phyloP scores from a whole-genome alignment of 2,888 invertebrate genomes.

The Ornithoptera alexandrae region DNA sequence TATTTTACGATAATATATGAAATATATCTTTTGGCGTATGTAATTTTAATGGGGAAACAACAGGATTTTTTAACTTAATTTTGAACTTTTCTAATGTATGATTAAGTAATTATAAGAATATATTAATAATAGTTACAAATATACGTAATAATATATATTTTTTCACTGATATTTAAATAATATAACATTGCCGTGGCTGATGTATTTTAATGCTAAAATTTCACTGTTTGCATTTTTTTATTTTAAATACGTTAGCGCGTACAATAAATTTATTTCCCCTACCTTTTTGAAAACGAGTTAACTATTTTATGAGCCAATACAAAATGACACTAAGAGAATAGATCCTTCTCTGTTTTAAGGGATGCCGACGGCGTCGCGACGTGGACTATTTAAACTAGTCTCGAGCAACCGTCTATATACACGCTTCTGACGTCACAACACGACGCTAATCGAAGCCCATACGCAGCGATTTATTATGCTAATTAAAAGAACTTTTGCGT shows the following conservation, averaged over 20 bases:
- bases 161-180: not conserved
- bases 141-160: not conserved
- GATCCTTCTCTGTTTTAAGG: slow-evolving; percentile 47
- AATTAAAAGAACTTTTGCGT: slow-evolving; percentile 31
- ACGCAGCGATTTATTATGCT: slow-evolving; percentile 34
- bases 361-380: slow-evolving; percentile 51
- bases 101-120: too few relatives aligned
- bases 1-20: not conserved
- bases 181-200: not conserved
- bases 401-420: slow-evolving; percentile 68
- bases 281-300: slow-evolving; percentile 37
- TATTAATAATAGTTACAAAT: too few relatives aligned
- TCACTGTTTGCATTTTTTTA: not conserved
- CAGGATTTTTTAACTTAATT: too few relatives aligned
- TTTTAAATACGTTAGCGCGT: slow-evolving; percentile 1
- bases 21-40: not conserved
- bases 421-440: slow-evolving; percentile 57
- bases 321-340: slow-evolving; percentile 29
- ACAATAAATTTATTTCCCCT: slow-evolving; percentile 31
- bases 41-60: not conserved
- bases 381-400: slow-evolving; percentile 61
- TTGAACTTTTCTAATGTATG: too few relatives aligned
- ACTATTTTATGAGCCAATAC: slow-evolving; percentile 32
- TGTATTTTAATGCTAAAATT: not conserved
- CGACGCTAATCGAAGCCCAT: slow-evolving; percentile 24